Conservation (phyloP, 2,113 vertebrate genomes). For the Chunga burmeisteri region DNA sequence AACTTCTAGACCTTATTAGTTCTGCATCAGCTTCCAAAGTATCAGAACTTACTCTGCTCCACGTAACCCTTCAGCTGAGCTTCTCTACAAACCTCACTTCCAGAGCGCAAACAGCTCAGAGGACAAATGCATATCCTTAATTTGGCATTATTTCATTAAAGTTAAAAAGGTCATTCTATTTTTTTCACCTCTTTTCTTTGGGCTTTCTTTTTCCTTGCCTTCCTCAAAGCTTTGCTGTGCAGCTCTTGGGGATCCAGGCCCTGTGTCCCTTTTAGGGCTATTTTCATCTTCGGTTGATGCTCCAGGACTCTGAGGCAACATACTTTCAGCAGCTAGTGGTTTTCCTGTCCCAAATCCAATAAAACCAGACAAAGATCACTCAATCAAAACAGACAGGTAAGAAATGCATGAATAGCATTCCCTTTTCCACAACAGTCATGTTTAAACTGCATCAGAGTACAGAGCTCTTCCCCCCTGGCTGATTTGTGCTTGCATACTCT, state of each 20-base stretch:
- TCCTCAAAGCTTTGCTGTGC: background rate
- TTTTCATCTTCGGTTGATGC: background rate
- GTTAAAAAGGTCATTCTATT: background rate
- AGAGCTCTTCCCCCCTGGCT: accelerated
- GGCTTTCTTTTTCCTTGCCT: background rate
- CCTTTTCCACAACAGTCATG: background rate
- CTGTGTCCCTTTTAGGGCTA: background rate
- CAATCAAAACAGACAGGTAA: background rate
- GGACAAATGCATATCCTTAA: background rate
- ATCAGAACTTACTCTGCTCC: background rate
- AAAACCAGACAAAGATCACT: background rate
- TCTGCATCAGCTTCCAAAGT: background rate
- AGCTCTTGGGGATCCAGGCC: background rate
- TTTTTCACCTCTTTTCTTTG: background rate
- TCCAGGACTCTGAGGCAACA: background rate
- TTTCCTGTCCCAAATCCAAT: conserved; percentile 55
- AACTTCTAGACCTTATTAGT: background rate
- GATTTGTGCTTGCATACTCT: background rate
- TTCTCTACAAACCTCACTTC: background rate
- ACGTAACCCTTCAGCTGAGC: background rate
- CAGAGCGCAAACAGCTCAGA: background rate
- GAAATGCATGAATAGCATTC: background rate
- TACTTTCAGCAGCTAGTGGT: background rate
- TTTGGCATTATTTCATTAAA: background rate
- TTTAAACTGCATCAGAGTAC: background rate